These are phyloP conservation scores for Hydrolagus affinis DNA, from an alignment of 2,113 vertebrate species.

Conservation along the genomic window DNA sequence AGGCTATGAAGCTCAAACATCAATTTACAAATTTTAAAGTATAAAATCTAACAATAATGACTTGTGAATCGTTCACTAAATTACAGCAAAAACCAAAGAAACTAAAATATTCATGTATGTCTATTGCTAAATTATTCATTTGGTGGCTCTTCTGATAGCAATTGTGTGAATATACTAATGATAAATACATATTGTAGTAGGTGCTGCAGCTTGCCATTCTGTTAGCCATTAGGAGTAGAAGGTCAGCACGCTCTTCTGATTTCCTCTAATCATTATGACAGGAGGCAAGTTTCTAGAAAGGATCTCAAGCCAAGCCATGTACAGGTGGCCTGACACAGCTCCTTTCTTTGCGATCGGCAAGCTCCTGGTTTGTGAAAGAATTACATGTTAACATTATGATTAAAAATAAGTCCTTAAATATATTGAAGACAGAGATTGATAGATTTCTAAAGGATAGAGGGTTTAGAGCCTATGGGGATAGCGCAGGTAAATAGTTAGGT, in stretches of 20 bases:
- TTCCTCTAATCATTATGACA: conserved; percentile 81
- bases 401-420: too few relatives aligned
- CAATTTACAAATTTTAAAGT: not conserved
- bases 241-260: conserved; percentile 94
- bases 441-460: too few relatives aligned
- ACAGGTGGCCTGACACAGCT: conserved; percentile 80
- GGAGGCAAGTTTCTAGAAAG: conserved; percentile 89
- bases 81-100: conserved; percentile 31
- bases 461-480: too few relatives aligned
- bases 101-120: conserved; percentile 2
- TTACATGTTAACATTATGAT: conserved; percentile 5
- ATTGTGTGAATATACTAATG: not conserved
- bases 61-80: conserved; percentile 36
- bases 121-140: not conserved
- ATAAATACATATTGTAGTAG: not conserved
- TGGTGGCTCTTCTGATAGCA: not conserved
- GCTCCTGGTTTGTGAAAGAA: conserved; percentile 63
- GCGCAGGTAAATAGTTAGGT: too few relatives aligned
- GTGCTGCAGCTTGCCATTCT: not conserved
- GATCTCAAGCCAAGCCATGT: conserved; percentile 91
- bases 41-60: not conserved
- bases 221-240: conserved; percentile 79
- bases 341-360: conserved; percentile 92
- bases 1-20: not conserved
- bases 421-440: too few relatives aligned